phyloP scores from a whole-genome alignment of 1,140 invertebrate genomes.

The Zeugodacus cucurbitae region DNA sequence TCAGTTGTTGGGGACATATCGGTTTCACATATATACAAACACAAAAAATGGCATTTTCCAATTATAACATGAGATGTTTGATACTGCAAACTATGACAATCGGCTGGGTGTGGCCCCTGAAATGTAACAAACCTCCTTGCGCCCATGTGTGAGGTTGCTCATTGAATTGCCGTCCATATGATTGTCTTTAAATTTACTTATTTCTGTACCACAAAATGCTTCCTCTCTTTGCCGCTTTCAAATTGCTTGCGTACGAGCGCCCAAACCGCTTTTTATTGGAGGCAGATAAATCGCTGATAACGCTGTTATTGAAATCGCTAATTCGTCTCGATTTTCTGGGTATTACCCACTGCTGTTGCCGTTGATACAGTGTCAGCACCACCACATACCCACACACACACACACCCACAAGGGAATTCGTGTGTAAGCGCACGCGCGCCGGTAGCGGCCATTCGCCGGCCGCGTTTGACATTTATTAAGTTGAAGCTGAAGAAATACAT shows the following conservation, averaged over 20 bases:
- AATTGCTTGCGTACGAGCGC: background rate
- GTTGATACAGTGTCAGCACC: background rate
- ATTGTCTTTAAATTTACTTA: too few species aligned
- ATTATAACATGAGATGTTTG: background rate
- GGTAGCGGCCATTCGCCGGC: background rate
- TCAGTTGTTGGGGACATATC: background rate
- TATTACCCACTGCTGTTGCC: background rate
- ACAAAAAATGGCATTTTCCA: background rate
- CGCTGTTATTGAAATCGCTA: background rate
- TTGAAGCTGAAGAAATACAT: slow-evolving; percentile 27
- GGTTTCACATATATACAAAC: background rate
- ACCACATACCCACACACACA: too few species aligned
- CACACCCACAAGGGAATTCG: background rate
- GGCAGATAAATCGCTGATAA: background rate
- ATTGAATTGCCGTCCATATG: background rate
- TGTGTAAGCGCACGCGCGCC: background rate
- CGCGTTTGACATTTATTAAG: slow-evolving; percentile 34
- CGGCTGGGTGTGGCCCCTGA: background rate
- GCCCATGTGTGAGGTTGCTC: background rate
- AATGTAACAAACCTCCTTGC: background rate
- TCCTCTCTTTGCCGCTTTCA: background rate
- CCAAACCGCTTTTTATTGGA: background rate
- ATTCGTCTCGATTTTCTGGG: background rate
- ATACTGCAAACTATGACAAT: background rate
- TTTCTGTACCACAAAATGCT: too few species aligned